Evolutionary conservation across 2,797 vertebrate genomes (phyloP), one percentile per base, ranked within the genome.

Genomic region (Lithobates sylvaticus): DNA sequence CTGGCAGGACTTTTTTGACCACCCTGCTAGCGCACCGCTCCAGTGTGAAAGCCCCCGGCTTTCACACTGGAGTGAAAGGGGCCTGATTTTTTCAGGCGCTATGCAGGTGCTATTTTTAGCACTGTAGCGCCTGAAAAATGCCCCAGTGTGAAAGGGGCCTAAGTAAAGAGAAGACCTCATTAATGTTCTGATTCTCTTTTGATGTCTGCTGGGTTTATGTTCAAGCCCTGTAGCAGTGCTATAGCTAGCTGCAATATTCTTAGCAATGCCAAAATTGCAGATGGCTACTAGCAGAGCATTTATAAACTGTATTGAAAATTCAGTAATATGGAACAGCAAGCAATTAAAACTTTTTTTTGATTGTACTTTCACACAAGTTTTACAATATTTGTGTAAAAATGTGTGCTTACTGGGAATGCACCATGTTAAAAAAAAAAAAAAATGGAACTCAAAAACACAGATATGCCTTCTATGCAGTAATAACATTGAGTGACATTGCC

Each of bases 401-500:
- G 15, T 54, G 50, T 54, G 50, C 50, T 54, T 54, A 54, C 50
- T 54, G 15, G 13, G 50, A 54, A 5, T 13, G 5, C 16, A 54
- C 16, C 5, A 16, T 54, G 15, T 54, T 16, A 18, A 32, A 47
- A 50, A 70, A 78, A 36, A 32, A 47, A 32, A 50, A 70, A 78
- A 23, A 42, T 29, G 68, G 44, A 69, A 67, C 16, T 80, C 8
- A 3, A 54, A 67, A 34, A 71, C 65, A 71, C 68, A 58, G 47
- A 70, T 27, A 71, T 34, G 44, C 58, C 69, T 16, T 58, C 21
- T 18, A 81, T 73, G 69, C 65, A 68, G 36, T 79, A 32, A 69
- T 50, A 79, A 21, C 77, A 70, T n/a, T 39, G 65, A 67, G 26
- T 67, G 69, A 73, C 69, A 81, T 42, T 81, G 69, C 79, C 58